phyloP scores from a whole-genome alignment of 2,113 vertebrate species.

The Phrynosoma platyrhinos region DNA sequence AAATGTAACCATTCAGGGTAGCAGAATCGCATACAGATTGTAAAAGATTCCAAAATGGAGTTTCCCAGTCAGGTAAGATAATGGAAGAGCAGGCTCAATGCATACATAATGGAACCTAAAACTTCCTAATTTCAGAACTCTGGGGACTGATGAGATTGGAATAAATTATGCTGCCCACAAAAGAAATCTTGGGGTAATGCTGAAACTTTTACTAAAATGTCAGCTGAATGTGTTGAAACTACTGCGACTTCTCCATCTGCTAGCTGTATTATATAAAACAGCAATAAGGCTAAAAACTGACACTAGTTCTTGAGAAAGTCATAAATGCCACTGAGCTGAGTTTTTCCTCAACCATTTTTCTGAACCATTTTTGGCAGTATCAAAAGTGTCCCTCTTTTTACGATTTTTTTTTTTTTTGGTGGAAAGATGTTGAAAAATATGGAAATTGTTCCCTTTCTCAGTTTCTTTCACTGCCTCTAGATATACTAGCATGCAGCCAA shows the following conservation, averaged over 20 bases:
- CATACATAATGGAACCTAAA: too few species aligned
- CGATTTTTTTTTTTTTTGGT: background rate
- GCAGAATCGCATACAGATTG: background rate
- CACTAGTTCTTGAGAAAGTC: background rate
- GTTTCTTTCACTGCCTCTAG: background rate
- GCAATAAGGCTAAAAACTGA: background rate
- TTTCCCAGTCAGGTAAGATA: background rate
- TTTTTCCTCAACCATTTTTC: background rate
- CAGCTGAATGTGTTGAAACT: background rate
- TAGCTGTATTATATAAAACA: background rate
- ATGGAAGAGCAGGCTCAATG: background rate
- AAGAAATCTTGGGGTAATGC: background rate
- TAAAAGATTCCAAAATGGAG: background rate
- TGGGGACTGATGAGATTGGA: background rate
- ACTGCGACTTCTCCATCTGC: background rate
- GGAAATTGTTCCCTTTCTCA: background rate
- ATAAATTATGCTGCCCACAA: background rate
- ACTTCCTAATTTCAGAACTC: background rate
- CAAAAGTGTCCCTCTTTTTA: background rate
- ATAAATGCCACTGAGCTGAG: background rate
- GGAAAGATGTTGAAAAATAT: background rate
- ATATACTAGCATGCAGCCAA: background rate
- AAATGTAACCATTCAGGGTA: too few species aligned
- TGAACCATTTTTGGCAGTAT: background rate
- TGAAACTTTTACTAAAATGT: background rate